Conservation (phyloP, 2,888 invertebrate genomes). For the Parthenolecanium corni region DNA sequence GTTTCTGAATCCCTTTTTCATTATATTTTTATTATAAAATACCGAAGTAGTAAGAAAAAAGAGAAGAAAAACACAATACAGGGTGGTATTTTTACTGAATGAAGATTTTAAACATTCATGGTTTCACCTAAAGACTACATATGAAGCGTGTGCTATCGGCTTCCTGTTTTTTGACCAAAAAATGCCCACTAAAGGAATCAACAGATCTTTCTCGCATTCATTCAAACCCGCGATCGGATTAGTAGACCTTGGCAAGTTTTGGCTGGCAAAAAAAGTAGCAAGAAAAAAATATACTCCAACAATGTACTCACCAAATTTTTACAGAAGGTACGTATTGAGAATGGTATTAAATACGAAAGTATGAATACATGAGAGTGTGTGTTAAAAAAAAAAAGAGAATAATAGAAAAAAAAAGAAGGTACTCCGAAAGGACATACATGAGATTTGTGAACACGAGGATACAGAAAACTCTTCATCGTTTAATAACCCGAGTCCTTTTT, state of each 20-base stretch:
- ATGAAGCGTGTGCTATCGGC: constrained; percentile 29
- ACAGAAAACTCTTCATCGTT: too few relatives aligned
- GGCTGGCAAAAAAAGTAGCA: too few relatives aligned
- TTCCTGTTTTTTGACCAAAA: constrained; percentile 29
- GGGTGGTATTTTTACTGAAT: constrained; percentile 27
- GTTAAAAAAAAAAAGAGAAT: too few relatives aligned
- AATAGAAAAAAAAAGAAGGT: too few relatives aligned
- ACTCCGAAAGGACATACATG: too few relatives aligned
- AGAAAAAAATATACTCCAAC: too few relatives aligned
- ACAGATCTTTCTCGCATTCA: constrained; percentile 18
- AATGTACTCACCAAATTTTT: too few relatives aligned
- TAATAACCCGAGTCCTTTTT: too few relatives aligned
- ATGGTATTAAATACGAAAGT: too few relatives aligned
- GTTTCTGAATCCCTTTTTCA: constrained; percentile 17
- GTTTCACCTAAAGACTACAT: constrained; percentile 9
- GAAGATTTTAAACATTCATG: constrained; percentile 7
- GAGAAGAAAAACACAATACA: constrained; percentile 14
- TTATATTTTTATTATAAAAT: constrained; percentile 27
- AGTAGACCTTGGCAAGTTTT: constrained; percentile 14
- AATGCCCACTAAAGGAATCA: constrained; percentile 28
- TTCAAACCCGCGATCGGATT: constrained; percentile 23
- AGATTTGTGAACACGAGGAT: too few relatives aligned
- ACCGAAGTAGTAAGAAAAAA: not conserved
- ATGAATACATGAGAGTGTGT: too few relatives aligned
- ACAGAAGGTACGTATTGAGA: too few relatives aligned